These are phyloP conservation scores for Eurystomus gularis DNA, from an alignment of 2,113 vertebrate species.

Conservation along the genomic window DNA sequence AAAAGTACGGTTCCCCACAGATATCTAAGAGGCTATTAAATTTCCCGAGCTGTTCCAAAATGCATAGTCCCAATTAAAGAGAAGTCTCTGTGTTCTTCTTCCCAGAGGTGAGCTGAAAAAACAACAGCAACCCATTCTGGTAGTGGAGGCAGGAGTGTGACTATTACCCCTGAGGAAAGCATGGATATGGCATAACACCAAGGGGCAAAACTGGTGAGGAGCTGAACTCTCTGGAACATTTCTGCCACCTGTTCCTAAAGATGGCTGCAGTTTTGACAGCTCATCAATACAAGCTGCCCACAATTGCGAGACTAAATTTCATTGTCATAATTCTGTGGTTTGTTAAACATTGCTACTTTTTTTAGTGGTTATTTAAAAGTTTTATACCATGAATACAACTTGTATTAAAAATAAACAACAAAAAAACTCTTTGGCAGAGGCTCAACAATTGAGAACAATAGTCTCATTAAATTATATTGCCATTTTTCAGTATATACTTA, in stretches of 20 bases:
- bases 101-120: background rate
- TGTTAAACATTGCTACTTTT: background rate
- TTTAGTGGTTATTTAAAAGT: background rate
- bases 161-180: background rate
- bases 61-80: conserved; percentile 42
- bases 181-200: background rate
- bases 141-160: background rate
- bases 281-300: background rate
- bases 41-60: conserved; percentile 61
- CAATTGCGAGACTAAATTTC: background rate
- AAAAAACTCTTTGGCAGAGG: background rate
- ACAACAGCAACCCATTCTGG: background rate
- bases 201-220: background rate
- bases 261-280: background rate
- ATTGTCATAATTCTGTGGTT: background rate
- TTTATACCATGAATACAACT: background rate
- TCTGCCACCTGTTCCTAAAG: background rate
- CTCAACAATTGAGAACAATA: background rate
- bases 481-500: background rate
- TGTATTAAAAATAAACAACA: background rate
- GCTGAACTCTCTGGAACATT: background rate
- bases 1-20: conserved; percentile 55
- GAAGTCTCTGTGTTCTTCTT: conserved; percentile 43
- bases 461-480: background rate
- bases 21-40: conserved; percentile 69